Percentiles rank a stretch among this genome's conserved stretches.
phyloP scores from a whole-genome alignment of 2,797 vertebrate genomes.

The Amblyraja radiata region DNA sequence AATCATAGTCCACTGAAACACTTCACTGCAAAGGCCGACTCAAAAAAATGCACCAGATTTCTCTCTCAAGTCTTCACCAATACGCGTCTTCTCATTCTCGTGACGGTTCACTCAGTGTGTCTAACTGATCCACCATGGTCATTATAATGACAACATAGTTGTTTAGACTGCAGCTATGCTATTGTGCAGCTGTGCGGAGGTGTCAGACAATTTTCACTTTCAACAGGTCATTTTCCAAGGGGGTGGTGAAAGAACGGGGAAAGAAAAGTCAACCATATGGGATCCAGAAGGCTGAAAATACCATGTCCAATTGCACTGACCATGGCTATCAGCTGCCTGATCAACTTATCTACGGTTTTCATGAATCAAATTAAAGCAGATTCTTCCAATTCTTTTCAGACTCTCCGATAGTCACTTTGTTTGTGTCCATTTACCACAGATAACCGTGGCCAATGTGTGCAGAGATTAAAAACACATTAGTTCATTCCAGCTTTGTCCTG shows the following conservation, averaged over 20 bases:
- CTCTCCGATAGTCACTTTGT: slow-evolving; percentile 54
- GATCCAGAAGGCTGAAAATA: background rate
- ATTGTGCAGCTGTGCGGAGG: background rate
- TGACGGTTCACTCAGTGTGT: background rate
- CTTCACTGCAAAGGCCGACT: background rate
- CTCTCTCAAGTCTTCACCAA: background rate
- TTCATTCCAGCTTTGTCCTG: background rate
- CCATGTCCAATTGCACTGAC: background rate
- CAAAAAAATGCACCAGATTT: background rate
- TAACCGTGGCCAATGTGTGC: slow-evolving; percentile 14
- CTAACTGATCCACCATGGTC: fast-evolving
- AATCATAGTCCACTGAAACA: background rate
- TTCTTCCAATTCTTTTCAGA: background rate
- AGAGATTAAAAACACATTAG: slow-evolving; percentile 1
- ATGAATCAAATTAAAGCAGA: slow-evolving; percentile 35
- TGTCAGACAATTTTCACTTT: background rate
- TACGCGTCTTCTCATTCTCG: fast-evolving
- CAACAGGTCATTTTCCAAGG: background rate
- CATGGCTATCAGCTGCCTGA: background rate
- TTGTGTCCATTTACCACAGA: slow-evolving; percentile 40
- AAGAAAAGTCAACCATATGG: fast-evolving
- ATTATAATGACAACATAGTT: background rate
- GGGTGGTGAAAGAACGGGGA: background rate
- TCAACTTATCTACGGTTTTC: background rate
- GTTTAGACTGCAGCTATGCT: background rate